phyloP scores from a whole-genome alignment of 1,140 invertebrate species.

The Cherax quadricarinatus region DNA sequence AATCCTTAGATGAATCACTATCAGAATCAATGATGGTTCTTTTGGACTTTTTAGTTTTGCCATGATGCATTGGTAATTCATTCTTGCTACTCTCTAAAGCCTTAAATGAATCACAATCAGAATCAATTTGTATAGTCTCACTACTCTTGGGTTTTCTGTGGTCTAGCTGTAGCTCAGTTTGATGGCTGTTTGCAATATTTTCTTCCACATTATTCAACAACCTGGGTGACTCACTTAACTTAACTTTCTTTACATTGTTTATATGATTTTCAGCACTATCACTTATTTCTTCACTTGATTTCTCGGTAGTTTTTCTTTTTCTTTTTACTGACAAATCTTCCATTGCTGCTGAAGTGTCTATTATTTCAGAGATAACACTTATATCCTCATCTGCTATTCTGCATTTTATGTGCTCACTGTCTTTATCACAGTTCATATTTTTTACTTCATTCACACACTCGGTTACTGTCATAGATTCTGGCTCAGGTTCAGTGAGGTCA shows the following conservation, averaged over 20 bases:
- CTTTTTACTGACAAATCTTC: neutral
- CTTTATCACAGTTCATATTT: neutral
- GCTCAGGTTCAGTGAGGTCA: conserved; percentile 2
- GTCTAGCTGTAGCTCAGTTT: neutral
- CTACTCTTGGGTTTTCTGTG: neutral
- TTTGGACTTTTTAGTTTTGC: neutral
- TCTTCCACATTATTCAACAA: neutral
- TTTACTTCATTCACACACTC: neutral
- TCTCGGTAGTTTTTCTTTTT: neutral
- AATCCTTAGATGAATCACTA: neutral
- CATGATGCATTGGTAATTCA: neutral
- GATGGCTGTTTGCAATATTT: neutral
- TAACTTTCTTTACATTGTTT: neutral
- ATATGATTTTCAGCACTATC: neutral
- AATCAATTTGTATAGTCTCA: neutral
- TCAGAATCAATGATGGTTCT: neutral
- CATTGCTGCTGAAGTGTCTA: neutral
- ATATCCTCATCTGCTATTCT: neutral
- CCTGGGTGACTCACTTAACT: neutral
- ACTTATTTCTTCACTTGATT: neutral
- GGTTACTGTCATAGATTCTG: neutral
- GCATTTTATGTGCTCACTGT: neutral
- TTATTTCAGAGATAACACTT: neutral
- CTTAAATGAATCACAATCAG: neutral
- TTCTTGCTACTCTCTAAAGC: no score